These are phyloP conservation scores for Drosophila bifasciata DNA, from an alignment of 1,140 invertebrate genomes.

Conservation along the genomic window DNA sequence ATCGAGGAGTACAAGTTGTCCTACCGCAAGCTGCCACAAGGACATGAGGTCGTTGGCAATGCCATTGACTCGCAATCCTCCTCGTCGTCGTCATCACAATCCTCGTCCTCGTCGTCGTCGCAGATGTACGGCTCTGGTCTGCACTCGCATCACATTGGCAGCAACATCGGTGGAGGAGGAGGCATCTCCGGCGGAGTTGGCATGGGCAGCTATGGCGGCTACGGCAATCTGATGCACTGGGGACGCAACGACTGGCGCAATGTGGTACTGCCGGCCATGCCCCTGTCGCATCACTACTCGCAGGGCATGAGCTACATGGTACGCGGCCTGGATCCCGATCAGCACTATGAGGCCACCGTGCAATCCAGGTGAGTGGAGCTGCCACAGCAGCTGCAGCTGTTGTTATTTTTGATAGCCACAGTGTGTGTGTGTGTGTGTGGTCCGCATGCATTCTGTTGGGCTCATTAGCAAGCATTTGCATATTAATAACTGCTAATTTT, in stretches of 20 bases:
- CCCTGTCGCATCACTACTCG: conserved; percentile 83
- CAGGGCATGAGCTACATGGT: conserved; percentile 87
- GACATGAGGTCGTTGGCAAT: conserved; percentile 84
- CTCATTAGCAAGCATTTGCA: conserved; percentile 60
- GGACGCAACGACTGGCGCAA: conserved; percentile 86
- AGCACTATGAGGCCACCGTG: conserved; percentile 87
- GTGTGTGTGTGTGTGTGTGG: no score
- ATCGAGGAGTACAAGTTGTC: conserved; percentile 88
- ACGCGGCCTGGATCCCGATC: conserved; percentile 85
- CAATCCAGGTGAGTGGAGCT: conserved; percentile 85
- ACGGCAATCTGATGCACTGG: conserved; percentile 83
- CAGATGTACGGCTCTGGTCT: conserved; percentile 69
- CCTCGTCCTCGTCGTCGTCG: conserved; percentile 53
- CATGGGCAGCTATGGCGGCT: conserved; percentile 69
- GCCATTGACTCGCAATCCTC: conserved; percentile 84
- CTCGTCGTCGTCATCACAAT: conserved; percentile 67
- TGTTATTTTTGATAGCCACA: conserved; percentile 31
- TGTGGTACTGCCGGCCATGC: conserved; percentile 86
- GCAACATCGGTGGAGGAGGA: conserved; percentile 51
- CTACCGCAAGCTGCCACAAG: conserved; percentile 86
- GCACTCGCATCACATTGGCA: conserved; percentile 75
- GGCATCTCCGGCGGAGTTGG: conserved; percentile 16
- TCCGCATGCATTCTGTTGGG: conserved; percentile 4
- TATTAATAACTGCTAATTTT: conserved; percentile 60
- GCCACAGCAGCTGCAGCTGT: no score